These are phyloP conservation scores for Lasioglossum oenotherae DNA, from an alignment of 2,888 invertebrate genomes.

Conservation along the genomic window DNA sequence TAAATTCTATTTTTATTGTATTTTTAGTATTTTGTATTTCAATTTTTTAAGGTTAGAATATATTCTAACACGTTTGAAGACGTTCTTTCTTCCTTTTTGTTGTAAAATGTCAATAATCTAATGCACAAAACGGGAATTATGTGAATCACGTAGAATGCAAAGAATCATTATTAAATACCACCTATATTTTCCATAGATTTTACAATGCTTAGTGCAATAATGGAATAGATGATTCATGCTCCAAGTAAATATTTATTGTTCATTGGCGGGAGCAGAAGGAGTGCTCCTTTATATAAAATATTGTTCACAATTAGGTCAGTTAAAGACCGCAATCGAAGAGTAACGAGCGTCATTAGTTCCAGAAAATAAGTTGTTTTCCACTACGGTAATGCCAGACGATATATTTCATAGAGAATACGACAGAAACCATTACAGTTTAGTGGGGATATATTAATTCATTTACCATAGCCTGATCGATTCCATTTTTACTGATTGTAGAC, in stretches of 20 bases:
- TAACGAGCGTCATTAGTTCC: slow-evolving; percentile 18
- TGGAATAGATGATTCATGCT: background rate
- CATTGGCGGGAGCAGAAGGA: background rate
- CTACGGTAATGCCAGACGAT: slow-evolving; percentile 11
- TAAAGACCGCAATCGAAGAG: slow-evolving; percentile 10
- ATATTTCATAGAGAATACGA: slow-evolving; percentile 2
- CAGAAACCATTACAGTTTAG: background rate
- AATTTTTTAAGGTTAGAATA: background rate
- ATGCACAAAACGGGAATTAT: background rate
- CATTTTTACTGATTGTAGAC: background rate
- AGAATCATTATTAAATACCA: background rate
- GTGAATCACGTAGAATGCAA: background rate
- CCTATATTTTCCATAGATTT: background rate
- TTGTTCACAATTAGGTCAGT: slow-evolving; percentile 19
- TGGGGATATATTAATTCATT: slow-evolving; percentile 9
- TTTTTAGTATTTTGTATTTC: too few species aligned
- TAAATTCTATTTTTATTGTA: background rate
- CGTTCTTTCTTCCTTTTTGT: background rate
- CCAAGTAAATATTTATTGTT: background rate
- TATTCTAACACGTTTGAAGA: background rate
- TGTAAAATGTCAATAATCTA: background rate
- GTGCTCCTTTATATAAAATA: slow-evolving; percentile 16
- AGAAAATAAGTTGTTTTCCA: slow-evolving; percentile 21
- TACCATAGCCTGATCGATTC: background rate
- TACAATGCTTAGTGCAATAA: background rate